Evolutionary conservation across 2,797 vertebrate genomes (phyloP), one percentile per base, ranked within the genome.

Genomic region (Tapera naevia): DNA sequence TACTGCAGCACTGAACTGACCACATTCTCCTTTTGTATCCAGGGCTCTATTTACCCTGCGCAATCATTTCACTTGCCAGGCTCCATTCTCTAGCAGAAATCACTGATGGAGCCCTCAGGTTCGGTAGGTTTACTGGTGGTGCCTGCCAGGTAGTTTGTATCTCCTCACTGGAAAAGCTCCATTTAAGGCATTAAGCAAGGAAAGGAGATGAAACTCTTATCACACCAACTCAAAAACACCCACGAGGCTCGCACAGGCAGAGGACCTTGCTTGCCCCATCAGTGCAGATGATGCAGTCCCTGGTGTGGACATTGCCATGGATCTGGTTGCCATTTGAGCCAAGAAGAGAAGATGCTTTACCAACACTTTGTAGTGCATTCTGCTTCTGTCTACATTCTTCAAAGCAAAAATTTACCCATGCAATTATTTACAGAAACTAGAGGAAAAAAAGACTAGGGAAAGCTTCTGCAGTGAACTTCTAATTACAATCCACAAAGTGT

Each of bases 401-500:
- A 91, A 74, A 54, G 60, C 28, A 81, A 58, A 91, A 61, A 81
- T 67, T 43, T 64, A 61, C 58, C 79, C 60, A 53, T 53, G 62
- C 86, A 96, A 95, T 95, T 89, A 95, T 95, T 96, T 94, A 96
- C 82, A 88, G 82, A 76, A 95, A 95, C 53, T 8, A 30, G 46
- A n/a, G 30, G 54, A 75, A 64, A 87, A 89, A 85, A 83, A 76
- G 80, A 78, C 43, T 70, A 46, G 78, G 73, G 78, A 93, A 94
- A 50, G 43, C 89, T 69, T 88, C 78, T 54, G 91, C 89, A 95
- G 69, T 74, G 92, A 93, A 94, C 89, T 96, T 95, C 87, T 96
- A 97, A 95, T 96, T 96, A 94, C 93, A 93, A 93, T 56, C 92
- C 94, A 92, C 82, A 28, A 73, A 96, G 91, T 90, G 72, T 82